These are phyloP conservation scores for Melopsittacus undulatus DNA, from an alignment of 2,797 vertebrate genomes.

Conservation along the genomic window DNA sequence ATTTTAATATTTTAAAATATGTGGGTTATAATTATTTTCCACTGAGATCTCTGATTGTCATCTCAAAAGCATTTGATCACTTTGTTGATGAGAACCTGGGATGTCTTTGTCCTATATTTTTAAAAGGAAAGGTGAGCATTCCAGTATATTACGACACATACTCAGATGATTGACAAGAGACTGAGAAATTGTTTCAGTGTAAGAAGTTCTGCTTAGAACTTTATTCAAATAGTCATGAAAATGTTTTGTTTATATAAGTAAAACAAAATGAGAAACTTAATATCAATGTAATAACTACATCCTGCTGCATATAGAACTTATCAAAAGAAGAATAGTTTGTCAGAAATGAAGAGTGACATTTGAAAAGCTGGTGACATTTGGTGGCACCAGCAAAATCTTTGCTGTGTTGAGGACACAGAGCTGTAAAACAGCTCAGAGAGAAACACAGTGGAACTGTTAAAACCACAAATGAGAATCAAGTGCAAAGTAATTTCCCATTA, in stretches of 20 bases:
- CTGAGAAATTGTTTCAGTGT: background rate
- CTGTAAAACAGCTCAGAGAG: background rate
- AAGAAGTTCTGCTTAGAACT: background rate
- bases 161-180: background rate
- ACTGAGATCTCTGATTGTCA: background rate
- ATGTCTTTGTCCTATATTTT: background rate
- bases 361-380: background rate
- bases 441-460: background rate
- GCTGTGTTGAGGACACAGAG: background rate
- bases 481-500: background rate
- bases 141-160: background rate
- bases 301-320: background rate
- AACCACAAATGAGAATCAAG: background rate
- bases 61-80: background rate
- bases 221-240: background rate
- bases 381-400: background rate
- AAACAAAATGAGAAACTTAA: background rate
- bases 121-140: background rate
- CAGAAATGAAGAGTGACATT: background rate
- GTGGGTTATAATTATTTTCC: background rate
- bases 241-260: background rate
- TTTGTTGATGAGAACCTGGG: background rate
- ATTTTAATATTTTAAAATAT: background rate
- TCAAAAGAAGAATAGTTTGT: background rate
- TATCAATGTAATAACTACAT: background rate